phyloP scores from a whole-genome alignment of 1,140 invertebrate genomes.

The Cotesia chilonis region DNA sequence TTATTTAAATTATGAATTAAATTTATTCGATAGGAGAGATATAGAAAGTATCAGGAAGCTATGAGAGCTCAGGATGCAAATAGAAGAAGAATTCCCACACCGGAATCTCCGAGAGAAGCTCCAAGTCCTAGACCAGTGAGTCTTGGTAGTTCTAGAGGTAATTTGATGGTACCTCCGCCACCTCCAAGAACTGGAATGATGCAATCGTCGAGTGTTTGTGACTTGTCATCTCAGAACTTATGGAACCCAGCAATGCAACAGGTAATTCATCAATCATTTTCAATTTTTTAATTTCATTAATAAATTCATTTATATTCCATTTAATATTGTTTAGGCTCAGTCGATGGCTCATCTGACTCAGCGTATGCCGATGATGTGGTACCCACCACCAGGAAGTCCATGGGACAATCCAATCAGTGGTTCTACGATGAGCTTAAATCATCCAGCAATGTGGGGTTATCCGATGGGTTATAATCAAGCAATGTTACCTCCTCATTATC shows the following conservation, averaged over 20 bases:
- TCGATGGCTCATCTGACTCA: constrained; percentile 74
- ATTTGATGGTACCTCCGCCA: constrained; percentile 47
- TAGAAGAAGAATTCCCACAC: constrained; percentile 49
- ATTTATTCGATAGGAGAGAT: constrained; percentile 65
- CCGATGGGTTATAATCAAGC: constrained; percentile 61
- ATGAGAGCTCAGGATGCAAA: constrained; percentile 65
- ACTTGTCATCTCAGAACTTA: constrained; percentile 53
- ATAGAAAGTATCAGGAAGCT: constrained; percentile 71
- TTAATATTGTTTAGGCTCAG: constrained; percentile 68
- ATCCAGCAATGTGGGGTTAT: constrained; percentile 56
- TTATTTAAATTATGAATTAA: too few relatives aligned
- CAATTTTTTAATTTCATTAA: constrained; percentile 6
- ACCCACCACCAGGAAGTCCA: constrained; percentile 56
- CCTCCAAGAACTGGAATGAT: constrained; percentile 55
- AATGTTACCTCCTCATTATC: constrained; percentile 65
- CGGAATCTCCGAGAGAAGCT: constrained; percentile 44
- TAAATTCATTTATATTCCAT: not conserved
- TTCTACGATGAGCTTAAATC: constrained; percentile 60
- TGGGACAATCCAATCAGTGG: constrained; percentile 60
- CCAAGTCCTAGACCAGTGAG: constrained; percentile 44
- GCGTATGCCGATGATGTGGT: constrained; percentile 63
- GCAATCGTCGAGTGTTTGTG: constrained; percentile 61
- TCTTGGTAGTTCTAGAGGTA: constrained; percentile 48
- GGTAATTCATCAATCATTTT: constrained; percentile 43
- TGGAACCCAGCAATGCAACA: constrained; percentile 62